Evolutionary conservation across 2,797 vertebrate species (phyloP).

Genomic region (Acridotheres tristis): DNA sequence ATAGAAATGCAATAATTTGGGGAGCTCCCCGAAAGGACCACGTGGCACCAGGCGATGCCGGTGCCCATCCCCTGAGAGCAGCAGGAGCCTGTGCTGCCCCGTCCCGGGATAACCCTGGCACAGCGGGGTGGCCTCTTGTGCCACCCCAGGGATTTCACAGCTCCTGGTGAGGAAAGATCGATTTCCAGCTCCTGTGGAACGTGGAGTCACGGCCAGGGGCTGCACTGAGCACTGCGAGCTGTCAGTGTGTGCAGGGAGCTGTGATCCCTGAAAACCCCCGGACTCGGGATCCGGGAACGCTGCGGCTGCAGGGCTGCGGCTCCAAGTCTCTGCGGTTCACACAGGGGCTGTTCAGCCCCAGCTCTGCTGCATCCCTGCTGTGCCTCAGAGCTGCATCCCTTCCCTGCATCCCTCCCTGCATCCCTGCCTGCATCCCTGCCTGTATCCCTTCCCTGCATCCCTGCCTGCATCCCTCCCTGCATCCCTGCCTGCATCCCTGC

Average conservation of each 20-base stretch:
- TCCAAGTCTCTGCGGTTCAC: rapidly evolving
- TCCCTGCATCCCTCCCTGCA: no score
- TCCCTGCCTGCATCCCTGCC: no score
- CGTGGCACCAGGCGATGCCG: neutral
- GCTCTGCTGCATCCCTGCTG: neutral
- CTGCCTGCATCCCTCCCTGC: no score
- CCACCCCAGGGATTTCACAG: neutral
- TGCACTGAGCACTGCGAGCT: neutral
- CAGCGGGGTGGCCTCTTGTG: neutral
- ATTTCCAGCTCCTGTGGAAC: rapidly evolving
- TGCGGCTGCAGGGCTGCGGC: rapidly evolving
- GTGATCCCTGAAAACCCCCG: neutral
- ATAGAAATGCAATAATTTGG: no score
- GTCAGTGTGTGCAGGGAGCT: neutral
- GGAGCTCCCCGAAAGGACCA: neutral
- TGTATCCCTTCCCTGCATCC: no score
- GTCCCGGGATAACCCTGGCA: neutral
- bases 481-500: no score
- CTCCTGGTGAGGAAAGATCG: neutral
- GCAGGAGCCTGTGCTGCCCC: neutral
- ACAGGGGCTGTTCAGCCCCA: neutral
- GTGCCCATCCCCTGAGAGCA: neutral
- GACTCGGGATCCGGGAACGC: rapidly evolving
- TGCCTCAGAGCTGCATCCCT: neutral
- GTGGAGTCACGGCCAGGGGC: neutral